Evolutionary conservation across 2,888 invertebrate genomes (phyloP), one percentile per base, ranked within the genome.

Genomic region (Heterodera filipjevi): DNA sequence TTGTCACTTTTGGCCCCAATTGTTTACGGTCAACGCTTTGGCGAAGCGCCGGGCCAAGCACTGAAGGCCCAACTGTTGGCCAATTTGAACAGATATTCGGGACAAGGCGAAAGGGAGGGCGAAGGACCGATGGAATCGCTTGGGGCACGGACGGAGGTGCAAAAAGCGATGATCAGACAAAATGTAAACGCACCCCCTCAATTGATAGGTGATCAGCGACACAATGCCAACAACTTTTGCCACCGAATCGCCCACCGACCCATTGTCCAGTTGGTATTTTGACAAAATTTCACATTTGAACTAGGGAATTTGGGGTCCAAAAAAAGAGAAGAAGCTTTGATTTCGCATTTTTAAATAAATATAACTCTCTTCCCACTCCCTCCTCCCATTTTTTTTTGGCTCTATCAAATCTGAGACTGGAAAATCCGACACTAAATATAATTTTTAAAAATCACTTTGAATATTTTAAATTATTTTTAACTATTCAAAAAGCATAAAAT

Each of bases 61-160:
- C 46, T 79, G 33, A 79, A 79, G 49, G 49, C 35, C n/a, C 77
- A 71, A 59, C 64, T 79, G 27, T 49, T 79, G 71, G 66, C 66
- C 64, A 79, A 78, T 53, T 64, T 79, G 35, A 79, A 79, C 53
- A 66, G 64, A 46, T 78, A 79, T 35, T 71, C 77, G 35, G 76
- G 59, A 35, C 66, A 59, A 39, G 35, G 59, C 59, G 19, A 33
- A 8, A 35, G 49, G 19, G 59, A 30, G 30, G 76, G 35, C 22
- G 66, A 78, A 35, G 78, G 64, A 16, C 76, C 59, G n/a, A 39
- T 78, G 70, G 78, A 78, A 22, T 6, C 77, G 66, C 32, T 78
- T 12, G 73, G 46, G 39, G 66, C 72, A 14, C 33, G n/a, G 33
- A 32, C 19, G n/a, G 33, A n/a, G 12, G 59, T 59, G 59, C 5